Percentiles rank a stretch among this genome's conserved stretches.
These are phyloP conservation scores for Drosophila nannoptera DNA, from an alignment of 1,140 invertebrate genomes.

Conservation along the genomic window DNA sequence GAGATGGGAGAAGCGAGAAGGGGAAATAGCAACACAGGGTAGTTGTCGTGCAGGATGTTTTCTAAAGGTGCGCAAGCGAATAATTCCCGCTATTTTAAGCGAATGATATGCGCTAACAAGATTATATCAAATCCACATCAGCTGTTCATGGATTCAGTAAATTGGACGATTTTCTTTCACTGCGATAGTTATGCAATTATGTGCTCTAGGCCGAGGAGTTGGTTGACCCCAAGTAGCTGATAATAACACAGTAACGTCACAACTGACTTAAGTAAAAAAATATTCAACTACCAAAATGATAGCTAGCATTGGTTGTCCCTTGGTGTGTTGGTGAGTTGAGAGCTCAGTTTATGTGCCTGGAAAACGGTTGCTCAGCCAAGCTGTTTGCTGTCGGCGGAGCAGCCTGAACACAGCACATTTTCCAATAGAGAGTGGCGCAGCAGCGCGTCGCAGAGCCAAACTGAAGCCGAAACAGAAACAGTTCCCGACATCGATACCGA, in stretches of 20 bases:
- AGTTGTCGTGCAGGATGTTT: constrained; percentile 45
- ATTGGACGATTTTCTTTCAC: neutral
- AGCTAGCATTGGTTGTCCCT: constrained; percentile 8
- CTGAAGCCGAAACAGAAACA: constrained; percentile 35
- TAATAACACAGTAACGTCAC: neutral
- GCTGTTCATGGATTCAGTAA: constrained; percentile 18
- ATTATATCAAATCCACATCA: constrained; percentile 14
- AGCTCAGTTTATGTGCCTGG: constrained; percentile 33
- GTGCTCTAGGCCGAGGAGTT: neutral
- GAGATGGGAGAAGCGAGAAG: neutral
- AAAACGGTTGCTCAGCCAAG: constrained; percentile 33
- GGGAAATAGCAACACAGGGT: neutral
- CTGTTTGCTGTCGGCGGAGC: constrained; percentile 27
- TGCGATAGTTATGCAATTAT: neutral
- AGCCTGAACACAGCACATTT: constrained; percentile 2
- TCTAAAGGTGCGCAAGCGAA: constrained; percentile 44
- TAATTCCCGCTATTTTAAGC: constrained; percentile 47
- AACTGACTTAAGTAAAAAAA: neutral
- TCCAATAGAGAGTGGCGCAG: constrained; percentile 34
- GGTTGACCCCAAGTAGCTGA: neutral
- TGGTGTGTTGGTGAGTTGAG: constrained; percentile 13
- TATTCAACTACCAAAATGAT: constrained; percentile 8
- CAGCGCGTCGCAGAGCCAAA: constrained; percentile 15
- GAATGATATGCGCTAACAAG: constrained; percentile 4
- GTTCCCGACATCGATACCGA: constrained; percentile 5